Conservation (phyloP, 1,140 invertebrate species). For the Vanessa tameamea region DNA sequence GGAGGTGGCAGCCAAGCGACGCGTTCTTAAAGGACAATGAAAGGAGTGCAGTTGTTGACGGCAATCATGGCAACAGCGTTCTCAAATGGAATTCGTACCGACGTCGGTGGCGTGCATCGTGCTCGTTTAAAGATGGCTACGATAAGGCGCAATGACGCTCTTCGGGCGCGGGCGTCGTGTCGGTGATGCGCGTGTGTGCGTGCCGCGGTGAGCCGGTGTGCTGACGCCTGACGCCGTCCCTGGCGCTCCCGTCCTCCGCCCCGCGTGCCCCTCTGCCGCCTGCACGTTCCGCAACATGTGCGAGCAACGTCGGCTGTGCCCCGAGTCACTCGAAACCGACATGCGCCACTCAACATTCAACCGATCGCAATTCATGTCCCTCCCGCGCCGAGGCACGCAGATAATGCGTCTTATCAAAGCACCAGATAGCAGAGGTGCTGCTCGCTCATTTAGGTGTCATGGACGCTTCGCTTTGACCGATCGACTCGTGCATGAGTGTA, state of each 20-base stretch:
- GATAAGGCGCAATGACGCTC: constrained; percentile 76
- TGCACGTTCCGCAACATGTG: constrained; percentile 77
- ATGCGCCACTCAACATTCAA: constrained; percentile 53
- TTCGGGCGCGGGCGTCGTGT: constrained; percentile 73
- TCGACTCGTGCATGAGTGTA: constrained; percentile 52
- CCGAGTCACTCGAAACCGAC: constrained; percentile 44
- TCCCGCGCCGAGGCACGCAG: constrained; percentile 62
- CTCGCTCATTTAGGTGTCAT: constrained; percentile 74
- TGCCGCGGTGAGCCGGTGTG: constrained; percentile 51
- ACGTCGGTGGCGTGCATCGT: constrained; percentile 69
- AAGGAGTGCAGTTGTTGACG: constrained; percentile 67
- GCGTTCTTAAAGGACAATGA: constrained; percentile 53
- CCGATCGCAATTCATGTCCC: constrained; percentile 57
- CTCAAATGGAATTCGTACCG: constrained; percentile 70
- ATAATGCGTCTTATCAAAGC: constrained; percentile 74
- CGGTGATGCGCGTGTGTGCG: constrained; percentile 45
- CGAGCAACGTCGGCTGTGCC: constrained; percentile 55
- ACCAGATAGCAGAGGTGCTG: constrained; percentile 78
- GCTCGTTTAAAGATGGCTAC: constrained; percentile 78
- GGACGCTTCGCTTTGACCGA: constrained; percentile 60
- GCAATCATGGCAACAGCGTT: constrained; percentile 60
- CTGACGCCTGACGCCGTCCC: constrained; percentile 59
- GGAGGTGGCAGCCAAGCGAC: constrained; percentile 48
- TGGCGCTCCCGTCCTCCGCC: constrained; percentile 53
- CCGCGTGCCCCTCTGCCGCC: constrained; percentile 48